Evolutionary conservation across 2,113 vertebrate species (phyloP).

Genomic region (Prolemur simus): DNA sequence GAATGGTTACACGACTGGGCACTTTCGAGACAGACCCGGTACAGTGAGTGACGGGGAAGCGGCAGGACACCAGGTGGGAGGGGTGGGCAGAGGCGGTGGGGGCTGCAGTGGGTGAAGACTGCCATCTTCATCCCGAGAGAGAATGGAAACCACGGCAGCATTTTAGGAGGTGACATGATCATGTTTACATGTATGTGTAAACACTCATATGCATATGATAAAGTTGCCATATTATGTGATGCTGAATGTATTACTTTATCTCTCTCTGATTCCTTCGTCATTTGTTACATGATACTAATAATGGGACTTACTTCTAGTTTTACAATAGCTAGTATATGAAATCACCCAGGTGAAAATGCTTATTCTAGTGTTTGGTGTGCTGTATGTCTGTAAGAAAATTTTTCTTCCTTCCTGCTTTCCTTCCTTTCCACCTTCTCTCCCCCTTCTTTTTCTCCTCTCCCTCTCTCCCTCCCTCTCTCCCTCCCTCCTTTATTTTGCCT

Average conservation of each 20-base stretch:
- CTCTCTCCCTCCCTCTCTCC: background rate
- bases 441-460: background rate
- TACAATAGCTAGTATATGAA: background rate
- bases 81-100: background rate
- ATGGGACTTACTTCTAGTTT: background rate
- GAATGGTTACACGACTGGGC: too few species aligned
- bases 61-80: background rate
- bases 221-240: background rate
- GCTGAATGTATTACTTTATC: background rate
- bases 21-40: too few species aligned
- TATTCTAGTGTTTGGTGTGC: background rate
- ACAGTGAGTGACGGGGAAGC: too few species aligned
- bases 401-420: background rate
- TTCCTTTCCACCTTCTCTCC: too few species aligned
- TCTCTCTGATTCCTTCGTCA: background rate
- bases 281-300: background rate
- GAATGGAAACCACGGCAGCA: background rate
- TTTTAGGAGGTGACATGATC: background rate
- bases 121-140: background rate
- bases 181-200: accelerated
- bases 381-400: background rate
- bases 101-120: too few species aligned
- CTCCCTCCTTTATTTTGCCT: background rate
- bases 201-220: accelerated
- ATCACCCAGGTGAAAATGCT: background rate